These are phyloP conservation scores for Mythimna pallens DNA, from an alignment of 2,888 invertebrate genomes.

Conservation along the genomic window DNA sequence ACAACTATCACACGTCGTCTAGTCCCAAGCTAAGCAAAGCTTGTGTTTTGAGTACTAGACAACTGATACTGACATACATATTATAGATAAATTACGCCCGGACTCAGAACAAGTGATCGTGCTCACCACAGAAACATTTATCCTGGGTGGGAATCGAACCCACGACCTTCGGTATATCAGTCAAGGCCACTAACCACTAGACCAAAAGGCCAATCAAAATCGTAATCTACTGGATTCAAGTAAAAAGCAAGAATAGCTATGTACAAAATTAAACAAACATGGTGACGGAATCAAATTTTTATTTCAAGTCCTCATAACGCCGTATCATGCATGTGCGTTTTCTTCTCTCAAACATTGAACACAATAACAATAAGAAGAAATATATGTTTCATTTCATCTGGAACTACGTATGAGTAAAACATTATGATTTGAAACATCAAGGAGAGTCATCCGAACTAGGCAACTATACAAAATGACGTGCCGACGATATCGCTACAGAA, in stretches of 20 bases:
- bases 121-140: too few relatives aligned
- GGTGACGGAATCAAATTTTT: slow-evolving; percentile 70
- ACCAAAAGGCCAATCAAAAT: too few relatives aligned
- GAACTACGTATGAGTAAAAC: slow-evolving; percentile 55
- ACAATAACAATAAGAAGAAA: slow-evolving; percentile 62
- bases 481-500: slow-evolving; percentile 36
- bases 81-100: too few relatives aligned
- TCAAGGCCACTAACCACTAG: too few relatives aligned
- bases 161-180: too few relatives aligned
- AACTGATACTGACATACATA: too few relatives aligned
- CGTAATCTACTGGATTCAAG: background rate
- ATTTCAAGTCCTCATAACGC: slow-evolving; percentile 70
- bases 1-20: too few relatives aligned
- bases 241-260: background rate
- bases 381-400: slow-evolving; percentile 47
- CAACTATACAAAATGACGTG: slow-evolving; percentile 38
- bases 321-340: slow-evolving; percentile 69
- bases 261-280: slow-evolving; percentile 25
- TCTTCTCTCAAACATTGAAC: slow-evolving; percentile 62
- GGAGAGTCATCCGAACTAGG: slow-evolving; percentile 36
- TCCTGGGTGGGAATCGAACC: too few relatives aligned
- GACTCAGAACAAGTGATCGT: too few relatives aligned
- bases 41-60: too few relatives aligned
- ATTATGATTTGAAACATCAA: slow-evolving; percentile 40
- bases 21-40: too few relatives aligned